Evolutionary conservation across 2,113 vertebrate genomes (phyloP), one percentile per base, ranked within the genome.

Genomic region (Pelecanoides urinatrix): DNA sequence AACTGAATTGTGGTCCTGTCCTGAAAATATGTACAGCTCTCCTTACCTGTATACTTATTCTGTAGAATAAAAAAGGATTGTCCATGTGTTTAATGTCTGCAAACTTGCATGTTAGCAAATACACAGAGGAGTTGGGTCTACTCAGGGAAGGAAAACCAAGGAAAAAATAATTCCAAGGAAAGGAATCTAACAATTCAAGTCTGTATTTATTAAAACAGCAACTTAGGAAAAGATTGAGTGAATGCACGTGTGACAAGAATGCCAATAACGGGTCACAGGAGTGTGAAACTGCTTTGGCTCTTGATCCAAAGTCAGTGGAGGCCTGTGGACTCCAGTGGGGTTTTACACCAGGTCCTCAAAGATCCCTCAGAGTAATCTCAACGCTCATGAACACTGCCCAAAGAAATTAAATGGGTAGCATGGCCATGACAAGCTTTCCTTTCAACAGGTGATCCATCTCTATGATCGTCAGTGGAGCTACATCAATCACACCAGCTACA

Each of bases 101-200:
- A 29, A 56, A 61, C 30, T 27, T 86, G 34, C 16, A 32, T 49
- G 18, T 40, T 90, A 81, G 4, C 30, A 88, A 88, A 79, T 14
- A 5, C 27, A 47, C 0, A 0, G 16, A 29, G 44, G 59, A 74
- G 7, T 52, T 67, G 14, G 32, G n/a, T 67, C n/a, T 86, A 63
- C 59, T 81, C 18, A 71, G 74, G 76, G 76, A 23, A 70, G 47
- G 55, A 95, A 91, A 96, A 96, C 70, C 42, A 84, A 91, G 86
- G 92, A 96, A 73, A 79, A 86, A 61, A 30, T 73, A 80, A 86
- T 74, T 94, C 42, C 22, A 74, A 6, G 11, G 67, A 32, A 86
- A 67, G 55, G 19, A 77, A 70, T 11, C 10, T 58, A 65, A 50
- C 11, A 45, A 55, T 66, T 93, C 6, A 44, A 88, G 38, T 11